These are phyloP conservation scores for Suillia variegata DNA, from an alignment of 2,888 invertebrate genomes.

Conservation along the genomic window DNA sequence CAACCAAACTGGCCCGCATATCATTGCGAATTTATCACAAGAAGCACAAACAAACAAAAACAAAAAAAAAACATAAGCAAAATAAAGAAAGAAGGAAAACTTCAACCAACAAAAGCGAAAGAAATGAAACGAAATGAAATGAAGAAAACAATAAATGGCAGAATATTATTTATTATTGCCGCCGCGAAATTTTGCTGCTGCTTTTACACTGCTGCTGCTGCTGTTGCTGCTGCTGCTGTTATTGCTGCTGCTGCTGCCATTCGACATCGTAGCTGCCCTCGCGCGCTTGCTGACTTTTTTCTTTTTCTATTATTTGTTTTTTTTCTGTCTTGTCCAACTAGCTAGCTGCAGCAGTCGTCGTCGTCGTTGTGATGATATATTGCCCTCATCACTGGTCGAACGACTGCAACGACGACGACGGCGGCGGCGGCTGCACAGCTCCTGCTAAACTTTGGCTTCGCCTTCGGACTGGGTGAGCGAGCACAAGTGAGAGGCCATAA, in stretches of 20 bases:
- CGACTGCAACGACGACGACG: conserved; percentile 10
- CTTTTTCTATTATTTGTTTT: too few relatives aligned
- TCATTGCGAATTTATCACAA: conserved; percentile 18
- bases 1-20: conserved; percentile 15
- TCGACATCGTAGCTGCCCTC: conserved; percentile 16
- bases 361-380: conserved; percentile 34
- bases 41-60: too few relatives aligned
- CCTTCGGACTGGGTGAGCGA: conserved; percentile 3
- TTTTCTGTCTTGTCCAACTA: conserved; percentile 6
- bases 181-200: conserved; percentile 4
- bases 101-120: background rate
- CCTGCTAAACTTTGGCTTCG: conserved; percentile 18
- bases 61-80: too few relatives aligned
- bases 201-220: conserved; percentile 3
- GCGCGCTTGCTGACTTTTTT: background rate
- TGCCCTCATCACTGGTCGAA: conserved; percentile 35
- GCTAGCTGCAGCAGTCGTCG: conserved; percentile 6
- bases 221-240: background rate
- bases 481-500: conserved; percentile 28
- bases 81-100: background rate
- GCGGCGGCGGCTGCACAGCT: conserved; percentile 14
- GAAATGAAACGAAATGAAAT: conserved; percentile 2
- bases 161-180: conserved; percentile 28
- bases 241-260: conserved; percentile 10
- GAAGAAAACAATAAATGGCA: conserved; percentile 28